Evolutionary conservation across 2,888 invertebrate genomes (phyloP).

Genomic region (Clunio marinus): DNA sequence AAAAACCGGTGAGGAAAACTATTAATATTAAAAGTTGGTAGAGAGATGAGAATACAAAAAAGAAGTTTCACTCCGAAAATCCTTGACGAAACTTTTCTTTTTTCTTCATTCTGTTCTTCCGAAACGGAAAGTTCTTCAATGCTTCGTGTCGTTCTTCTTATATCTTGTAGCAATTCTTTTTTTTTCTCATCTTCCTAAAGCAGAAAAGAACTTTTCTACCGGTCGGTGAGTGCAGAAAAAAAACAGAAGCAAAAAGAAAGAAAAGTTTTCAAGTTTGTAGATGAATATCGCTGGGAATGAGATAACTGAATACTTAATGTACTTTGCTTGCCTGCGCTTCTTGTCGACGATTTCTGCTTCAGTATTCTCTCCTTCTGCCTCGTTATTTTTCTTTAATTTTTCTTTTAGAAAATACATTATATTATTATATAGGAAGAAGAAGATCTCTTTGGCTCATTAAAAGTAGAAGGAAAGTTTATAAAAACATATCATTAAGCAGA

Average conservation of each 20-base stretch:
- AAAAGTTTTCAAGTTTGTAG: constrained; percentile 15
- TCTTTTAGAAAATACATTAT: not conserved
- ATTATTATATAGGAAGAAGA: not conserved
- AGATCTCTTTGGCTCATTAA: not conserved
- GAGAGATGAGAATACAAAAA: constrained; percentile 16
- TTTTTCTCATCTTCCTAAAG: not conserved
- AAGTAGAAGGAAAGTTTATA: constrained; percentile 15
- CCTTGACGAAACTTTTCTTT: constrained; percentile 30
- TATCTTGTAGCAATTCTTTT: constrained; percentile 2
- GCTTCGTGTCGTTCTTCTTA: not conserved
- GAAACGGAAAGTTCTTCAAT: constrained; percentile 8
- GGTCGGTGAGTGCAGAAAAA: not conserved
- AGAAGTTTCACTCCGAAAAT: constrained; percentile 32
- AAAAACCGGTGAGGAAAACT: constrained; percentile 25
- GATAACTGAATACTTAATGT: constrained; percentile 35
- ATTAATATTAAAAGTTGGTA: constrained; percentile 35
- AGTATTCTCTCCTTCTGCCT: not conserved
- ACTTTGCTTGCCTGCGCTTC: not conserved
- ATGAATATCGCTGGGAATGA: constrained; percentile 26
- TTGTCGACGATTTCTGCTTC: constrained; percentile 3
- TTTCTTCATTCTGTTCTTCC: not conserved
- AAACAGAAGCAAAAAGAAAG: not conserved
- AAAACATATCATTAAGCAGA: constrained; percentile 28
- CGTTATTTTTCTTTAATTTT: not conserved
- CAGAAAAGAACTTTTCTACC: not conserved